Evolutionary conservation across 2,113 vertebrate genomes (phyloP).

Genomic region (Dryoscopus gambensis): DNA sequence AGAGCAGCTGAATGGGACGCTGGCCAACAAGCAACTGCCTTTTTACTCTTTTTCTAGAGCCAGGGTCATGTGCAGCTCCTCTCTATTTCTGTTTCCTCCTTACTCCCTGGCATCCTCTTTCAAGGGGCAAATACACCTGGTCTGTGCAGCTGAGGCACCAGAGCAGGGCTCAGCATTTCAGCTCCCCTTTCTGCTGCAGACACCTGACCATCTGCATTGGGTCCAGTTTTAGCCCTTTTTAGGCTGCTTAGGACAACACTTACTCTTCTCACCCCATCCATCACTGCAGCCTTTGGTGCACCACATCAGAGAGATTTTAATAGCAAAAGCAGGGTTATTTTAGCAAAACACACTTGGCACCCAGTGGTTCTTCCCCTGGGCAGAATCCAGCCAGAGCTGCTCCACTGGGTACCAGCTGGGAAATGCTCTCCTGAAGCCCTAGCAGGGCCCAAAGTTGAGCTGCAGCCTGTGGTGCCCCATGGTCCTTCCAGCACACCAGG

Average conservation of each 20-base stretch:
- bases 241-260: background rate
- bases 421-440: background rate
- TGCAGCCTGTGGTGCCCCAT: rapidly evolving
- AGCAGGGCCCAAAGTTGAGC: background rate
- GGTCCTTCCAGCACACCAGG: background rate
- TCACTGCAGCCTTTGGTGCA: background rate
- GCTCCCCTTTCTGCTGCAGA: background rate
- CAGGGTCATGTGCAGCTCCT: background rate
- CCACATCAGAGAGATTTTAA: background rate
- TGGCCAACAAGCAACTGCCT: background rate
- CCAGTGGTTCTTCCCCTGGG: background rate
- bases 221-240: background rate
- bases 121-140: background rate
- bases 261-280: background rate
- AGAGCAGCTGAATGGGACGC: background rate
- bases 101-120: background rate
- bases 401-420: background rate
- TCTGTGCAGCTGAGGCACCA: background rate
- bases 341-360: background rate
- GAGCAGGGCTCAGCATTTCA: background rate
- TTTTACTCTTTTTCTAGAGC: background rate
- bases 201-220: background rate
- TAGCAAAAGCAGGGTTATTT: background rate
- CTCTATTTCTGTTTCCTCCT: background rate
- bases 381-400: background rate